phyloP scores from a whole-genome alignment of 2,888 invertebrate genomes.

The Scaeva pyrastri region DNA sequence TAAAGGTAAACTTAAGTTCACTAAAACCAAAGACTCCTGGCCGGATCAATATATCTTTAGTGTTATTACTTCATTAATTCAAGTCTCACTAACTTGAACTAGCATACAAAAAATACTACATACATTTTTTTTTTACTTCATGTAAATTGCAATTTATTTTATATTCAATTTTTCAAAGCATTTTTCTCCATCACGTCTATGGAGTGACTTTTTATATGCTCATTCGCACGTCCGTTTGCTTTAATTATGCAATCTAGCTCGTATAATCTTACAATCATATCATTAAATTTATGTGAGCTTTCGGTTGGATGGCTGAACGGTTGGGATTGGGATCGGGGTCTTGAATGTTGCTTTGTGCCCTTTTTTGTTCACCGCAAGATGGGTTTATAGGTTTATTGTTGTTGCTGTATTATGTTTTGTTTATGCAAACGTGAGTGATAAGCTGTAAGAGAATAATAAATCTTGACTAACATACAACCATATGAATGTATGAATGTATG shows the following conservation, averaged over 20 bases:
- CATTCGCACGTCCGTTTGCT: slow-evolving; percentile 69
- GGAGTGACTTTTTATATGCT: slow-evolving; percentile 46
- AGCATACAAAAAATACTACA: not conserved
- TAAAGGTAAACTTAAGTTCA: not conserved
- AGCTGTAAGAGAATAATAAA: slow-evolving; percentile 18
- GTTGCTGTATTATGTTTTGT: not conserved
- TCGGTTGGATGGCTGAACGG: not conserved
- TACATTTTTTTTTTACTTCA: slow-evolving; percentile 19
- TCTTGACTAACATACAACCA: slow-evolving; percentile 1
- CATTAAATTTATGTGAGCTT: slow-evolving; percentile 55
- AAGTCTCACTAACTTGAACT: slow-evolving; percentile 7
- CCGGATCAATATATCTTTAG: slow-evolving; percentile 38
- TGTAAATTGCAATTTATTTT: slow-evolving; percentile 45
- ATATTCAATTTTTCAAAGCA: slow-evolving; percentile 16
- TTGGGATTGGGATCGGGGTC: no score
- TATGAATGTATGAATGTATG: no score
- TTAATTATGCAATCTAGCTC: slow-evolving; percentile 62
- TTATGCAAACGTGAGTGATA: slow-evolving; percentile 53
- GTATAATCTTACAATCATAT: slow-evolving; percentile 39
- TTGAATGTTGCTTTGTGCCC: slow-evolving; percentile 12
- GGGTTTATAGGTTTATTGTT: slow-evolving; percentile 3
- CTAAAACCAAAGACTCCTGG: not conserved
- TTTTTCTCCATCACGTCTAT: slow-evolving; percentile 53
- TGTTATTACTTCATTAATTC: slow-evolving; percentile 24
- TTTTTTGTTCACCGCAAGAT: slow-evolving; percentile 38